A percentile compares a stretch with the other conserved stretches of the same genome.
Evolutionary conservation across 2,888 invertebrate genomes (phyloP).

Genomic region (Thymelicus sylvestris): DNA sequence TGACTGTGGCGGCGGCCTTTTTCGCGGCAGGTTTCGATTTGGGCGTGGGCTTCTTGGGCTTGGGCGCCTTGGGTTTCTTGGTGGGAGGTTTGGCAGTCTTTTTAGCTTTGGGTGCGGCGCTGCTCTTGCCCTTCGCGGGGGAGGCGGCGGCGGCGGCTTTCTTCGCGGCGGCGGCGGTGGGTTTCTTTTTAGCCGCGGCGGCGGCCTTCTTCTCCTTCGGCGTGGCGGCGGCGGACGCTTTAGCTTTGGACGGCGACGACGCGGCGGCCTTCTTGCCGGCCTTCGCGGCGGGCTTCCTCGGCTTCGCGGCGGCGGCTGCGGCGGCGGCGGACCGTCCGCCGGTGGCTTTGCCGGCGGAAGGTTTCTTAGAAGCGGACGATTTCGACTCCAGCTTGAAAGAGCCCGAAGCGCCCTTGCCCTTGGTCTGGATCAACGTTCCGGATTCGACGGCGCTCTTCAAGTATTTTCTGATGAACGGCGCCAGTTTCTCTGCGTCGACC

Average conservation of each 20-base stretch:
- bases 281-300: constrained; percentile 50
- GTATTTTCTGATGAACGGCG: constrained; percentile 83
- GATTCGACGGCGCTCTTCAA: constrained; percentile 83
- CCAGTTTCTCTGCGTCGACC: constrained; percentile 83
- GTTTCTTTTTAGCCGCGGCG: too few relatives aligned
- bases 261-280: constrained; percentile 48
- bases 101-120: constrained; percentile 9
- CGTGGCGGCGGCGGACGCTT: constrained; percentile 34
- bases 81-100: constrained; percentile 29
- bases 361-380: constrained; percentile 46
- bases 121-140: too few relatives aligned
- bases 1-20: too few relatives aligned
- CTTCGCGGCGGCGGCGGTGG: too few relatives aligned
- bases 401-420: constrained; percentile 58
- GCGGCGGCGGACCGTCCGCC: constrained; percentile 35
- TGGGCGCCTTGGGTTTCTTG: constrained; percentile 31
- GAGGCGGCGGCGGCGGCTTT: too few relatives aligned
- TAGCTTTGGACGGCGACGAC: constrained; percentile 46
- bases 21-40: too few relatives aligned
- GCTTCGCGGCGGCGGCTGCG: constrained; percentile 44
- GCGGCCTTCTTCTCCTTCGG: constrained; percentile 31
- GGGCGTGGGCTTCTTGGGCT: too few relatives aligned
- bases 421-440: constrained; percentile 74
- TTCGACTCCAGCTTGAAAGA: constrained; percentile 68
- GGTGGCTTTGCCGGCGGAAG: constrained; percentile 41